These are phyloP conservation scores for Holcopasites calliopsidis DNA, from an alignment of 1,140 invertebrate genomes.

Conservation along the genomic window DNA sequence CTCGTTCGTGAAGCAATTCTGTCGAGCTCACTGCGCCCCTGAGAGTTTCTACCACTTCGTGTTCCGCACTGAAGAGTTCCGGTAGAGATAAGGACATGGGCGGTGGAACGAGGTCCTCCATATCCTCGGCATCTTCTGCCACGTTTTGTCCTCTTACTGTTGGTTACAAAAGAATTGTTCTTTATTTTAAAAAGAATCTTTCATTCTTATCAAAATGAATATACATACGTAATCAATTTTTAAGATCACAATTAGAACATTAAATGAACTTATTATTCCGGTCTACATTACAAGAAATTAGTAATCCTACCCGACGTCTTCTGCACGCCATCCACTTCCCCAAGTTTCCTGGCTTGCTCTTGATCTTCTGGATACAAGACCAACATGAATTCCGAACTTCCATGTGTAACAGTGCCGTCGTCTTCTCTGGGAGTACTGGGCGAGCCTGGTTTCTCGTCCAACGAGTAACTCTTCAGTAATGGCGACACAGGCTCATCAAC, in stretches of 20 bases:
- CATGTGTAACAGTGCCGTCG: constrained; percentile 73
- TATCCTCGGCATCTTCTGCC: constrained; percentile 58
- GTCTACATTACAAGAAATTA: background rate
- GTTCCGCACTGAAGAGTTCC: constrained; percentile 82
- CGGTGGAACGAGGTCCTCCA: constrained; percentile 84
- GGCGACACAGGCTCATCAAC: constrained; percentile 24
- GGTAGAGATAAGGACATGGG: constrained; percentile 90
- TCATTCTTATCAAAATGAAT: no score
- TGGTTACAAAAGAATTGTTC: background rate
- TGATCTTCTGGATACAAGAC: constrained; percentile 85
- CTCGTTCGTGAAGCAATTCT: constrained; percentile 88
- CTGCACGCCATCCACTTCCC: background rate
- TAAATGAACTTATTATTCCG: background rate
- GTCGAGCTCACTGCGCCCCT: constrained; percentile 89
- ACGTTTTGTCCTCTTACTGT: background rate
- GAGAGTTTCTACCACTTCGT: constrained; percentile 76
- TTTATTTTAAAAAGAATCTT: no score
- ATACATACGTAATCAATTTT: no score
- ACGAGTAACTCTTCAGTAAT: background rate
- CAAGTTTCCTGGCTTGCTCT: constrained; percentile 48
- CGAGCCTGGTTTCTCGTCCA: constrained; percentile 15
- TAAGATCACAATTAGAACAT: no score
- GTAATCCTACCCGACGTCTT: constrained; percentile 8
- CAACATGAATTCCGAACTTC: constrained; percentile 89
- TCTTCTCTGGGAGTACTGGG: constrained; percentile 49